These are phyloP conservation scores for Neosilurus mollespiculum DNA, from an alignment of 2,797 vertebrate genomes.

Conservation along the genomic window DNA sequence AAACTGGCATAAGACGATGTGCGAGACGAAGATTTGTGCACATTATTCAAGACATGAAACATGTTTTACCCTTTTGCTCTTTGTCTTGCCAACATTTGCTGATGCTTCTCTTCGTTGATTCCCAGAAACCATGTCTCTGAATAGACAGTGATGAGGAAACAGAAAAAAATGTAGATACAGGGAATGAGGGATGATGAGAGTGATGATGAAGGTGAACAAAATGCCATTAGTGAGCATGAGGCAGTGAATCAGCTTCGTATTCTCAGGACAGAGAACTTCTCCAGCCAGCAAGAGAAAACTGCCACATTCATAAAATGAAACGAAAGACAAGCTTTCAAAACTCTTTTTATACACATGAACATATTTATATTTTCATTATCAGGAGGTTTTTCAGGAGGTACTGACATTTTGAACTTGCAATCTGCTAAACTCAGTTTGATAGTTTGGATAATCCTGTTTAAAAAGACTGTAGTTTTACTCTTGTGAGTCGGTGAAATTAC, in stretches of 20 bases:
- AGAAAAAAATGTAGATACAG: background rate
- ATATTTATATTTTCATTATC: too few relatives aligned
- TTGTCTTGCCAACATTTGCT: background rate
- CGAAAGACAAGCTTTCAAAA: too few relatives aligned
- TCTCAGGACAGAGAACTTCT: background rate
- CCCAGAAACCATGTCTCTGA: background rate
- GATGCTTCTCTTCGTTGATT: background rate
- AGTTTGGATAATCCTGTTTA: too few relatives aligned
- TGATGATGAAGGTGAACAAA: slow-evolving; percentile 26
- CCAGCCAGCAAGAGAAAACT: background rate
- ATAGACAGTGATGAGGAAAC: background rate
- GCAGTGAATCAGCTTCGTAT: slow-evolving; percentile 12
- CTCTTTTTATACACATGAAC: too few relatives aligned
- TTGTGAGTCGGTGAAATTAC: too few relatives aligned
- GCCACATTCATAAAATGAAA: background rate
- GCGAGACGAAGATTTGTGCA: slow-evolving; percentile 28
- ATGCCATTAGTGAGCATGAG: slow-evolving; percentile 36
- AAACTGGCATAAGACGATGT: slow-evolving; percentile 32
- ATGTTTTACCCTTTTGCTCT: slow-evolving; percentile 10
- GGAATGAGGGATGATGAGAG: background rate
- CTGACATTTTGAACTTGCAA: too few relatives aligned
- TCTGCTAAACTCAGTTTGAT: too few relatives aligned
- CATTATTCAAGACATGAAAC: slow-evolving; percentile 34
- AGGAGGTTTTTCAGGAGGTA: too few relatives aligned
- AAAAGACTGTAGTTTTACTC: too few relatives aligned